Percentiles rank a stretch among this genome's conserved stretches.
phyloP scores from a whole-genome alignment of 2,797 vertebrate species.

The Coilia nasus region DNA sequence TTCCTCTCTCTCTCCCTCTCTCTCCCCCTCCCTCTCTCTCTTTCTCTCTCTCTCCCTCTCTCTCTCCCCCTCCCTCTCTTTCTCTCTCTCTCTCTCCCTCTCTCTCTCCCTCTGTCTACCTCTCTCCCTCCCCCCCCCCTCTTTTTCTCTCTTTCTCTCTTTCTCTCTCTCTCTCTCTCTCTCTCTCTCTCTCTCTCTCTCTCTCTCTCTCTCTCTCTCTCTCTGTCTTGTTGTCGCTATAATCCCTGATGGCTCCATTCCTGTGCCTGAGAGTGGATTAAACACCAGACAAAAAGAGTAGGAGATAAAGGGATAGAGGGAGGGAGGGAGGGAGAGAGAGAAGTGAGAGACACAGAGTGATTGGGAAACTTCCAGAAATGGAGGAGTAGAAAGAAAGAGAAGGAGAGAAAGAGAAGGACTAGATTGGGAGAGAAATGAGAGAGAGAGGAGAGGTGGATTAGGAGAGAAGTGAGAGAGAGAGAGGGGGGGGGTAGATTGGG shows the following conservation, averaged over 20 bases:
- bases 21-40: not conserved
- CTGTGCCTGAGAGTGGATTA: not conserved
- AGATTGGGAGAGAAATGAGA: too few species aligned
- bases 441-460: too few species aligned
- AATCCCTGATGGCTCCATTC: constrained; percentile 21
- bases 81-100: not conserved
- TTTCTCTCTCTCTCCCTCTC: constrained; percentile 19
- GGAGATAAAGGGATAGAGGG: not conserved
- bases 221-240: not conserved
- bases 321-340: not conserved
- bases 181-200: not conserved
- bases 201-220: not conserved
- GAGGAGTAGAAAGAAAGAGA: too few species aligned
- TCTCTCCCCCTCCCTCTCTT: not conserved
- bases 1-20: too few species aligned
- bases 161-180: not conserved
- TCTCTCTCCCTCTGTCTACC: not conserved
- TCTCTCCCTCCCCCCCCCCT: not conserved
- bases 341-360: too few species aligned
- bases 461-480: too few species aligned
- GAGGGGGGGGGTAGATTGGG: too few species aligned
- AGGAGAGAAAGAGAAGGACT: too few species aligned
- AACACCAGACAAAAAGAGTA: not conserved
- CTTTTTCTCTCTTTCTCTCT: not conserved
- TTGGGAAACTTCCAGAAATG: too few species aligned